phyloP scores from a whole-genome alignment of 2,113 vertebrate species.

The Melanostigma gelatinosum region DNA sequence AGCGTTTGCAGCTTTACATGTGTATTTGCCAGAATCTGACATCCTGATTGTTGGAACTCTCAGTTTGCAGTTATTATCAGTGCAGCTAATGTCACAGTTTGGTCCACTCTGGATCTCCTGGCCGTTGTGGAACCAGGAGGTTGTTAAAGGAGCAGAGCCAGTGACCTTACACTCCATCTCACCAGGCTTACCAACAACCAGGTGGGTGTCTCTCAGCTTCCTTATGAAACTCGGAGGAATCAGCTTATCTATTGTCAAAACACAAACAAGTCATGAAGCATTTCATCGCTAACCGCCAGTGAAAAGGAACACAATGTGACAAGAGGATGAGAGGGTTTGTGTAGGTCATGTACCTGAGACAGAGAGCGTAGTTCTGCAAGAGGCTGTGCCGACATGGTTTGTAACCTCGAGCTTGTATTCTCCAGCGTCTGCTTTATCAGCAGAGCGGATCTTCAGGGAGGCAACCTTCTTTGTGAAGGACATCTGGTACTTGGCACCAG shows the following conservation, averaged over 20 bases:
- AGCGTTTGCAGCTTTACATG: conserved; percentile 88
- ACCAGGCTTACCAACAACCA: conserved; percentile 84
- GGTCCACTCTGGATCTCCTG: conserved; percentile 88
- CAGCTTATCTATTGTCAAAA: conserved; percentile 87
- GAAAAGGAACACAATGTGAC: background rate
- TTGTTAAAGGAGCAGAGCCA: conserved; percentile 91
- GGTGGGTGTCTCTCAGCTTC: conserved; percentile 89
- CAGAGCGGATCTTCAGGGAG: conserved; percentile 88
- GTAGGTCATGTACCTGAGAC: conserved; percentile 84
- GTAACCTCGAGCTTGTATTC: conserved; percentile 92
- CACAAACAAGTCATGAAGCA: conserved; percentile 18
- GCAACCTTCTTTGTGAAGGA: conserved; percentile 89
- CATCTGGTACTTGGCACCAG: conserved; percentile 91
- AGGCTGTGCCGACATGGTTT: conserved; percentile 90
- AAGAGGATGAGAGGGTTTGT: background rate
- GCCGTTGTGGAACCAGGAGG: conserved; percentile 91
- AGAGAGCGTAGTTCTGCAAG: conserved; percentile 88
- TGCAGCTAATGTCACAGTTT: conserved; percentile 86
- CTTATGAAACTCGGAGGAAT: conserved; percentile 93
- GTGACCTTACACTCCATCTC: conserved; percentile 92
- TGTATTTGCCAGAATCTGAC: conserved; percentile 89
- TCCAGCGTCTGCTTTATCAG: conserved; percentile 89
- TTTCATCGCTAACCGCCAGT: background rate
- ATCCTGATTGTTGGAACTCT: conserved; percentile 84
- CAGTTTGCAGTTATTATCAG: conserved; percentile 89